Evolutionary conservation across 2,113 vertebrate species (phyloP).

Genomic region (Lophius piscatorius): DNA sequence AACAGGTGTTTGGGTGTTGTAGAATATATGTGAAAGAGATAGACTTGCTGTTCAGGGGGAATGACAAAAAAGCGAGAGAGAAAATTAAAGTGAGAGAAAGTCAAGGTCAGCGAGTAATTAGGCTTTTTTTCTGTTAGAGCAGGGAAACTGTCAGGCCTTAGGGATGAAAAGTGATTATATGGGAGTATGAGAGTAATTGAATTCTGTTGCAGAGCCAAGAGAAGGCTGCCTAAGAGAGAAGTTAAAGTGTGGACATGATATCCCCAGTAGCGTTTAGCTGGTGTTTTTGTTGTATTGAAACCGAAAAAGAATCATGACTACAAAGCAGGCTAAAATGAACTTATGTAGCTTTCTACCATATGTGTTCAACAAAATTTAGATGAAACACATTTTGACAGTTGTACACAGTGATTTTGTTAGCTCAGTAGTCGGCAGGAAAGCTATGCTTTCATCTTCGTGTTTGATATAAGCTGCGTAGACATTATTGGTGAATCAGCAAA

Average conservation of each 20-base stretch:
- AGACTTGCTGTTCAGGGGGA: too few relatives aligned
- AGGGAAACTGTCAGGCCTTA: slow-evolving; percentile 73
- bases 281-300: slow-evolving; percentile 26
- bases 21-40: too few relatives aligned
- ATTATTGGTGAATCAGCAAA: too few relatives aligned
- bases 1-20: too few relatives aligned
- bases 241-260: slow-evolving; percentile 16
- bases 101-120: slow-evolving; percentile 82
- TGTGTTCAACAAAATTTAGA: too few relatives aligned
- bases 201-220: slow-evolving; percentile 63
- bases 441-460: too few relatives aligned
- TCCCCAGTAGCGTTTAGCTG: slow-evolving; percentile 17
- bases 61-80: neutral
- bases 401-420: too few relatives aligned
- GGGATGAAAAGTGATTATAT: slow-evolving; percentile 80
- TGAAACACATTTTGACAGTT: too few relatives aligned
- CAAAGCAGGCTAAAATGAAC: neutral
- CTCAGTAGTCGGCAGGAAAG: too few relatives aligned
- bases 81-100: slow-evolving; percentile 38
- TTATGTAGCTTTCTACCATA: too few relatives aligned
- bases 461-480: too few relatives aligned
- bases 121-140: slow-evolving; percentile 69
- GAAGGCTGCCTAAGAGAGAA: slow-evolving; percentile 36
- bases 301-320: neutral
- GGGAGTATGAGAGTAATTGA: slow-evolving; percentile 76